A percentile compares a stretch with the other conserved stretches of the same genome.
Conservation (phyloP, 2,797 vertebrate genomes). For the Leucoraja ocellata region DNA sequence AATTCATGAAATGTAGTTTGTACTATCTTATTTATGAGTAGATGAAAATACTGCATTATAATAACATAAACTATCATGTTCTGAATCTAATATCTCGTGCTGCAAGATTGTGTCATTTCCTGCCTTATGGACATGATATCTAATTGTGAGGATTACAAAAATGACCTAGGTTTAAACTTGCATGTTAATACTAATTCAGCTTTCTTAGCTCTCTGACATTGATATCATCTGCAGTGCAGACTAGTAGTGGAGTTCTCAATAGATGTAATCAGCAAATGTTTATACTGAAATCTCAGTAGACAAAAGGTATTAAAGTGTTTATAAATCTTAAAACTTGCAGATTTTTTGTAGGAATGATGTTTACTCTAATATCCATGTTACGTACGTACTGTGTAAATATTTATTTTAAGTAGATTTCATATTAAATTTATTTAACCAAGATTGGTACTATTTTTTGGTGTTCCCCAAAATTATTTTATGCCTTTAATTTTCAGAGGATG, state of each 20-base stretch:
- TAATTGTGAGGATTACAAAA: slow-evolving; percentile 1
- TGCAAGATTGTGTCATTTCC: background rate
- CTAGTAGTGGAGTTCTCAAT: background rate
- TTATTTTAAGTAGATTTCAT: background rate
- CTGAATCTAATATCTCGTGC: background rate
- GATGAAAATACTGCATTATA: background rate
- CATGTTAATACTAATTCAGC: background rate
- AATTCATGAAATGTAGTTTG: background rate
- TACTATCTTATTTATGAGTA: slow-evolving; percentile 1
- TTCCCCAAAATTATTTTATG: background rate
- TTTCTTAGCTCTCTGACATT: background rate
- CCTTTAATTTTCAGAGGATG: slow-evolving; percentile 45
- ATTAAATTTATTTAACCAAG: background rate
- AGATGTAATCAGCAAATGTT: background rate
- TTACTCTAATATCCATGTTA: background rate
- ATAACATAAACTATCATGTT: background rate
- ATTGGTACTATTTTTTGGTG: background rate
- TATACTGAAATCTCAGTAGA: background rate
- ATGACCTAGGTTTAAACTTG: background rate
- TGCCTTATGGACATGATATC: background rate
- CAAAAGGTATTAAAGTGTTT: background rate
- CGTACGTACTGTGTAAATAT: background rate
- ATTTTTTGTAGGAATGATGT: background rate
- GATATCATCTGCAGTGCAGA: background rate
- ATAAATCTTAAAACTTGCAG: background rate